phyloP scores from a whole-genome alignment of 2,888 invertebrate species.

The Vesta saturnalis region DNA sequence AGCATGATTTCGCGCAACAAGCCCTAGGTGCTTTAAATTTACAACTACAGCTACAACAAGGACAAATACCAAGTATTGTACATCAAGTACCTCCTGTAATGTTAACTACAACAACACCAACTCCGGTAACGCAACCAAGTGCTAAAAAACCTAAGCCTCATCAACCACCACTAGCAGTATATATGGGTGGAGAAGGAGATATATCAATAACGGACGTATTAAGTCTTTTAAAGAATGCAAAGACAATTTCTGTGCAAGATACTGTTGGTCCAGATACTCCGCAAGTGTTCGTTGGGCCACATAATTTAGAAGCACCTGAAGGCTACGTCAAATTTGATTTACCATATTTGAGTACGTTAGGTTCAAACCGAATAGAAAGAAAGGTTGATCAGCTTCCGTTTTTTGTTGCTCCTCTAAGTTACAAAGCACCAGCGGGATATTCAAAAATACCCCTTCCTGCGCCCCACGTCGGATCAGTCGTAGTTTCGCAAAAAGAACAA shows the following conservation, averaged over 20 bases:
- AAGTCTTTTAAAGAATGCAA: conserved; percentile 73
- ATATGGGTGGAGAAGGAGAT: conserved; percentile 70
- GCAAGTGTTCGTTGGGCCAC: conserved; percentile 84
- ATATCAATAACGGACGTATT: conserved; percentile 77
- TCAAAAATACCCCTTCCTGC: conserved; percentile 87
- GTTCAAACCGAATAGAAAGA: conserved; percentile 72
- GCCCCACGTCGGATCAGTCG: conserved; percentile 87
- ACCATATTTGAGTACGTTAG: conserved; percentile 81
- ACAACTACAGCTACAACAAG: conserved; percentile 56
- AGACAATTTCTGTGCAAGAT: conserved; percentile 81
- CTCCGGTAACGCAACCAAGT: conserved; percentile 60
- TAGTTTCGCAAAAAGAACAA: conserved; percentile 63
- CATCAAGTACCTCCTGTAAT: conserved; percentile 60
- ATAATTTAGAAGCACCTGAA: conserved; percentile 74
- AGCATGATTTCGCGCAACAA: conserved; percentile 61
- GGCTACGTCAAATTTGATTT: conserved; percentile 84
- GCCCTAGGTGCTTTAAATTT: conserved; percentile 59
- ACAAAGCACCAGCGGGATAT: conserved; percentile 84
- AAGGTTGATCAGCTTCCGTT: conserved; percentile 81
- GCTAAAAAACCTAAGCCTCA: conserved; percentile 77
- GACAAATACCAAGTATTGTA: conserved; percentile 48
- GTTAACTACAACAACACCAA: conserved; percentile 60
- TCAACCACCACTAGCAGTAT: conserved; percentile 86
- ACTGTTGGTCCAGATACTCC: conserved; percentile 76
- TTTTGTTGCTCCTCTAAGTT: conserved; percentile 87